Evolutionary conservation across 2,797 vertebrate species (phyloP), one percentile per base, ranked within the genome.

Genomic region (Gallinago stenura): DNA sequence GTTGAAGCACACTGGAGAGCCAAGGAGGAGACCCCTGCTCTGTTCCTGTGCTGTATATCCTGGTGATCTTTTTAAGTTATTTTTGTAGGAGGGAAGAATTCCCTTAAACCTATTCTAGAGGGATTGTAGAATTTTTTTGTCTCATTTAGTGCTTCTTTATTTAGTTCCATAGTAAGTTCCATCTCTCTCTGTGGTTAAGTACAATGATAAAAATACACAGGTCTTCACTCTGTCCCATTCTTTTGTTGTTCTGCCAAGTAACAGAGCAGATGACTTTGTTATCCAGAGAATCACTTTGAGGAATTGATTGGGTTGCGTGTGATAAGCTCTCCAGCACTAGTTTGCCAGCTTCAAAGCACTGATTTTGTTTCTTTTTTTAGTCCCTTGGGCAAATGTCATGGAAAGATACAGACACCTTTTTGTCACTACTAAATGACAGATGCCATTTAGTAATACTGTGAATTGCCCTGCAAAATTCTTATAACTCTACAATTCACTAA

Each of bases 281-380:
- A 77, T 25, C 35, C 26, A 75, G 81, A 84, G 48, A 90, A 87
- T 91, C 93, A 86, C 73, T 93, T 46, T 78, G 64, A 95, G 51
- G 45, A 94, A 93, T 87, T 94, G 87, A 97, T 94, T 77, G 22
- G 50, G 30, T 88, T 94, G 84, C 30, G 2, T 87, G 78, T 88
- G 79, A 87, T 93, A 95, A 96, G 54, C 56, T 85, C 35, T 78
- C 46, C 22, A 82, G 70, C 39, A 78, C 54, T 69, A 79, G 82
- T 89, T 86, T 95, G 69, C 53, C 70, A 68, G 64, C 78, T 82
- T 94, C 69, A 94, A 95, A 95, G 72, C 24, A 64, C 26, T 65
- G 73, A 25, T 33, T 31, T 71, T 54, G 37, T 58, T 57, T 57
- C 54, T 37, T 46, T 41, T 13, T 24, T 41, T 75, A 75, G 71